Percentiles rank a stretch among this genome's conserved stretches.
phyloP scores from a whole-genome alignment of 1,140 invertebrate species.

The Marisa cornuarietis region DNA sequence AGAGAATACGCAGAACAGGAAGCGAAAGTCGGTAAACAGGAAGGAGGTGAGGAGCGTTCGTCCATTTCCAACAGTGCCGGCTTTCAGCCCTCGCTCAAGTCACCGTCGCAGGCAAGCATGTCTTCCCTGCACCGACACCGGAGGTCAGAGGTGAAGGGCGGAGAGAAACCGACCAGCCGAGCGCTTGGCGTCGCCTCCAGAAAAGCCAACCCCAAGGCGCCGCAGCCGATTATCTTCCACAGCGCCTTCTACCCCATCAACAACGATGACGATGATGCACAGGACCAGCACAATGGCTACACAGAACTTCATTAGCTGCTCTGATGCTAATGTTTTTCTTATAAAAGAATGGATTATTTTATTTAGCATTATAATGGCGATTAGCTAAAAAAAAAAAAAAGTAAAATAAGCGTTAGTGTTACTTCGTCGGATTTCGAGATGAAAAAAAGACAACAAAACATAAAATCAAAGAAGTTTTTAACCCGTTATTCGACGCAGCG shows the following conservation, averaged over 20 bases:
- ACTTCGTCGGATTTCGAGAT: too few relatives aligned
- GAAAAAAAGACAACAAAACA: too few relatives aligned
- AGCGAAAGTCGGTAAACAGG: too few relatives aligned
- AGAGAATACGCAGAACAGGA: too few relatives aligned
- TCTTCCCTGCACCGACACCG: background rate
- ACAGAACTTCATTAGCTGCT: too few relatives aligned
- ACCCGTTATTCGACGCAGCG: too few relatives aligned
- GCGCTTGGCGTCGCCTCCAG: background rate
- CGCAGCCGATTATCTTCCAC: constrained; percentile 1
- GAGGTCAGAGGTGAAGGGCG: background rate
- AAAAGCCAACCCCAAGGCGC: background rate
- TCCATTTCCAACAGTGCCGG: background rate
- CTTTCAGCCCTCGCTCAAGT: background rate
- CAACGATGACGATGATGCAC: background rate
- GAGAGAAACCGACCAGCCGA: background rate
- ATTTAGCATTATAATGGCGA: too few relatives aligned
- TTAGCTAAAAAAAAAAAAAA: too few relatives aligned
- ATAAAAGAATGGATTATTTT: too few relatives aligned
- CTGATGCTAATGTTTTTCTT: too few relatives aligned
- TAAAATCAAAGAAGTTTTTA: too few relatives aligned
- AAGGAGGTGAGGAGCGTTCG: background rate
- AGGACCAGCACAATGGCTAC: background rate
- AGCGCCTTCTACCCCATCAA: constrained; percentile 19
- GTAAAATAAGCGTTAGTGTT: too few relatives aligned
- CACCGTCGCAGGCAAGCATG: background rate